phyloP scores from a whole-genome alignment of 2,797 vertebrate species.

The Danio aesculapii region DNA sequence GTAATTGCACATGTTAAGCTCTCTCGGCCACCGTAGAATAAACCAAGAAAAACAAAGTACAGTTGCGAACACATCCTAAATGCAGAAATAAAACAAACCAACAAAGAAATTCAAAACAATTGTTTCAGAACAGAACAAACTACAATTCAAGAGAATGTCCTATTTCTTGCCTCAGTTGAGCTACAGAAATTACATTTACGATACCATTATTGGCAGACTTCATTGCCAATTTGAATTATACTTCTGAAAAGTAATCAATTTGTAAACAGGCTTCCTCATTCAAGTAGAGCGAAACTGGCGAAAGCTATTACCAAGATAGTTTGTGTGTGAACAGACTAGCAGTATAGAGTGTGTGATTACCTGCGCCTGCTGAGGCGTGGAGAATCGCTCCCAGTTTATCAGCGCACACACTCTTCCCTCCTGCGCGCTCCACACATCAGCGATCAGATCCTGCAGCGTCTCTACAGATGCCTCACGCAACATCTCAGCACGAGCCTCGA shows the following conservation, averaged over 20 bases:
- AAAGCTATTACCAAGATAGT: slow-evolving; percentile 4
- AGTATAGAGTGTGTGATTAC: slow-evolving; percentile 59
- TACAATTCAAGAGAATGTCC: too few species aligned
- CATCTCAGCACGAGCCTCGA: slow-evolving; percentile 82
- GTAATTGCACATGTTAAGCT: too few species aligned
- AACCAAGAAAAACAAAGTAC: too few species aligned
- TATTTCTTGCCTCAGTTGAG: not conserved
- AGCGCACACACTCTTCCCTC: slow-evolving; percentile 79
- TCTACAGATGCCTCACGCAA: slow-evolving; percentile 78
- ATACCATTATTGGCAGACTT: not conserved
- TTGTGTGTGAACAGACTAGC: not conserved
- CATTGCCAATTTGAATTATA: not conserved
- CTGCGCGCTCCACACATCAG: slow-evolving; percentile 82
- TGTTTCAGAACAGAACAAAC: too few species aligned
- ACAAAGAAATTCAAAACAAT: too few species aligned
- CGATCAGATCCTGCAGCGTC: slow-evolving; percentile 79
- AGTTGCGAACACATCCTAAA: too few species aligned
- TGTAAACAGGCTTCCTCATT: not conserved
- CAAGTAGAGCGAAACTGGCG: not conserved
- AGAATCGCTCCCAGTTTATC: slow-evolving; percentile 90
- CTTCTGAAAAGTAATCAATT: not conserved
- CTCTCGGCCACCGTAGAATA: too few species aligned
- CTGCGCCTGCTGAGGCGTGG: slow-evolving; percentile 81
- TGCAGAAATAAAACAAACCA: too few species aligned
- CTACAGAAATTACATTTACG: not conserved